These are phyloP conservation scores for Cephonodes hylas DNA, from an alignment of 2,888 invertebrate genomes.

Conservation along the genomic window DNA sequence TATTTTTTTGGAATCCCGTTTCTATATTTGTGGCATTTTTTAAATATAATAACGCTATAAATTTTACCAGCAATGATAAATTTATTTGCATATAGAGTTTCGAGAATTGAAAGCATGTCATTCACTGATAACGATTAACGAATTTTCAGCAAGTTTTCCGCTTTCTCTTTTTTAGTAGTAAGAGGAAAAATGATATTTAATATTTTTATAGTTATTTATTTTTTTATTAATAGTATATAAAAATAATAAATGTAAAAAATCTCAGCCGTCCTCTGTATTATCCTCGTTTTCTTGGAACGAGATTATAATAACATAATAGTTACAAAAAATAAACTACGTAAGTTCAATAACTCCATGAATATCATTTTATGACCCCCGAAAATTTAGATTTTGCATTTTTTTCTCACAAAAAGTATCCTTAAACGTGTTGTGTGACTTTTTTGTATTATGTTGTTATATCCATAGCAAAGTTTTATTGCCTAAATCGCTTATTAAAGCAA, in stretches of 20 bases:
- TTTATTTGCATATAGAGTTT: too few relatives aligned
- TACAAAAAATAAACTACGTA: background rate
- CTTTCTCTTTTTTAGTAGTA: too few relatives aligned
- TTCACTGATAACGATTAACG: too few relatives aligned
- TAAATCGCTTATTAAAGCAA: background rate
- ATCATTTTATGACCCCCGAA: background rate
- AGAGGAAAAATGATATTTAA: too few relatives aligned
- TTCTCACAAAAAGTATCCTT: background rate
- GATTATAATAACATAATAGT: background rate
- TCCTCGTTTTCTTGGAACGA: background rate
- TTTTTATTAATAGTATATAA: too few relatives aligned
- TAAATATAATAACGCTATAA: background rate
- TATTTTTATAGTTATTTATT: too few relatives aligned
- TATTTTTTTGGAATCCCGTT: background rate
- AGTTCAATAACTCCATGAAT: constrained; percentile 4
- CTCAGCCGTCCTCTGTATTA: background rate
- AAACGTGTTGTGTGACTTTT: background rate
- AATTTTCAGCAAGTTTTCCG: too few relatives aligned
- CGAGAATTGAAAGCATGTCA: too few relatives aligned
- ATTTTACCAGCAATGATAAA: too few relatives aligned
- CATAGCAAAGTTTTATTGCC: background rate
- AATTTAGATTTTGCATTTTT: background rate
- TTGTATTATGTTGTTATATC: background rate
- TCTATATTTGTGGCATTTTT: background rate
- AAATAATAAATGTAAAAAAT: too few relatives aligned